Base-by-base conservation (phyloP, 2,888 invertebrate species). In the Heliconius ismenius region DNA sequence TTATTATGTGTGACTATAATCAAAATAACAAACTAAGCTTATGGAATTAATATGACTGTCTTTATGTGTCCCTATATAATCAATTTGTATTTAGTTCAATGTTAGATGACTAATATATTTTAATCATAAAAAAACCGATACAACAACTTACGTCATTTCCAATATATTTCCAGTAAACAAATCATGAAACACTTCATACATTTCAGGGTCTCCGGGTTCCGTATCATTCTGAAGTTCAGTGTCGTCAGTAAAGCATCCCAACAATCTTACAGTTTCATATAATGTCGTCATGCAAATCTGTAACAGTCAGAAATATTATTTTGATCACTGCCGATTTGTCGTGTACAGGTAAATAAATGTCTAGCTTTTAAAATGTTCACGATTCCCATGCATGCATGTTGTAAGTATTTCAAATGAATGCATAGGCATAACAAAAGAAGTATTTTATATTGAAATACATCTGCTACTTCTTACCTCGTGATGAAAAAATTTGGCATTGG, bases 401-500 rank as follows among this genome's bases (percentile, higher is more conserved):
- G n/a, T n/a, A n/a, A 58, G 10, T n/a, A 58, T n/a, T 10, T 58
- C 9, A n/a, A 58, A 58, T 58, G n/a, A 58, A 58, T n/a, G 58
- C n/a, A 49, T 49, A 21, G 9, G 49, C 21, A 49, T 49, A 21
- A 49, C 21, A 49, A 49, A 49, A 49, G 18, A n/a, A 11, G 11
- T 26, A 62, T 62, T 26, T 64, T 36, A 65, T 36, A 36, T 36
- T 65, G 7, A 36, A 65, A n/a, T 36, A 43, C 7, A 36, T 58
- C 3, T 11, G 4, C 7, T 36, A 54, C 9, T 36, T 24, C 62
- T 86, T 84, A 97, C 97, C 95, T 99, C 99, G 81, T 98, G 97
- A 87, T 98, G 97, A 94, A 99, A 99, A 94, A 98, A 98, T 89
- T 98, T 98, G 0, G 99, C 99, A 90, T 99, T 99, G 0, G 99